phyloP scores from a whole-genome alignment of 1,140 invertebrate species.

The Plectrocnemia conspersa region DNA sequence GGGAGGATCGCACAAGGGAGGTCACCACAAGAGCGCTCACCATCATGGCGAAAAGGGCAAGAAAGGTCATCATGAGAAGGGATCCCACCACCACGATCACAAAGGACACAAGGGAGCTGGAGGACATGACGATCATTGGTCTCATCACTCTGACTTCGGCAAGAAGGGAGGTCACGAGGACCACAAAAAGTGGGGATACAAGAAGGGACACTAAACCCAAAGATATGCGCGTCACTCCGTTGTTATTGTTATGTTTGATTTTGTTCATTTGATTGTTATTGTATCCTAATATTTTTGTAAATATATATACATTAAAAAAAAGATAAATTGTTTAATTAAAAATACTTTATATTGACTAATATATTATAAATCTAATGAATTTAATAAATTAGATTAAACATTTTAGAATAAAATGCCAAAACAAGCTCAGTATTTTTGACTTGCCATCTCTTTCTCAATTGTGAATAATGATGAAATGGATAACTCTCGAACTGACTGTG shows the following conservation, averaged over 20 bases:
- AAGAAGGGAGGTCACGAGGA: slow-evolving; percentile 57
- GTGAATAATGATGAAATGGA: too few species aligned
- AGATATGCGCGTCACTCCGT: too few species aligned
- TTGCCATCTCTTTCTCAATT: too few species aligned
- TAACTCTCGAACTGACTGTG: too few species aligned
- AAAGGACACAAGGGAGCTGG: slow-evolving; percentile 49
- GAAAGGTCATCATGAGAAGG: slow-evolving; percentile 44
- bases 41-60: slow-evolving; percentile 45
- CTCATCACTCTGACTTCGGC: slow-evolving; percentile 57
- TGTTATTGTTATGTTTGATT: slow-evolving; percentile 33
- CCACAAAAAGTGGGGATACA: slow-evolving; percentile 53
- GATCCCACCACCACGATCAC: slow-evolving; percentile 56
- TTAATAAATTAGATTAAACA: too few species aligned
- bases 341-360: too few species aligned
- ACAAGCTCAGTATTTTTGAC: too few species aligned
- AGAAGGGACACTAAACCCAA: slow-evolving; percentile 49
- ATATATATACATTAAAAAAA: slow-evolving; percentile 26
- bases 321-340: too few species aligned
- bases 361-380: too few species aligned
- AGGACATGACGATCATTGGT: slow-evolving; percentile 53
- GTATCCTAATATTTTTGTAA: slow-evolving; percentile 27
- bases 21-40: slow-evolving; percentile 60
- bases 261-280: slow-evolving; percentile 14
- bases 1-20: slow-evolving; percentile 62
- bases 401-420: too few species aligned